Conservation (phyloP, 2,797 vertebrate genomes). For the Paramormyrops hopkinsi region DNA sequence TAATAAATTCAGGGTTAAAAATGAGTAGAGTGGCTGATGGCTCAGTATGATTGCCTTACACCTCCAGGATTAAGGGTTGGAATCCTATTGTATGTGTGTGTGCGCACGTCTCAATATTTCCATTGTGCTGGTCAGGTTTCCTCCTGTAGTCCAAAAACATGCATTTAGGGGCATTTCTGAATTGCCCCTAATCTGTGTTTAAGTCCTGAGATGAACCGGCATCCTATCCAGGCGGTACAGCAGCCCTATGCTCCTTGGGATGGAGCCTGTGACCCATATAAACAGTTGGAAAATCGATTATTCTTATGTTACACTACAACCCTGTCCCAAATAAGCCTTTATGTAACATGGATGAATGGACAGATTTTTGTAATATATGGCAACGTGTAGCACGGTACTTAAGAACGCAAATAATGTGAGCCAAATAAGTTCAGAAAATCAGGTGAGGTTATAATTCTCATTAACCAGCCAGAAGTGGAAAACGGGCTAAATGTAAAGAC, state of each 20-base stretch:
- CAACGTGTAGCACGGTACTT: neutral
- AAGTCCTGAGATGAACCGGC: neutral
- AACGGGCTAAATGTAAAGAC: neutral
- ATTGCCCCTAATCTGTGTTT: neutral
- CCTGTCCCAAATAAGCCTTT: neutral
- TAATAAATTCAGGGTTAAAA: neutral
- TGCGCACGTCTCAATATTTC: neutral
- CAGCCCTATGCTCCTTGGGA: neutral
- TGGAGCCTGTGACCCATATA: neutral
- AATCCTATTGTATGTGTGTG: neutral
- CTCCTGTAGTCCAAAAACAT: neutral
- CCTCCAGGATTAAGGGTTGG: neutral
- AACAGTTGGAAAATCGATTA: neutral
- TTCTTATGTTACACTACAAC: neutral
- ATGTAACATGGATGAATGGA: neutral
- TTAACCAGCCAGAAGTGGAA: neutral
- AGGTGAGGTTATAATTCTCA: neutral
- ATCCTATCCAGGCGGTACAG: neutral
- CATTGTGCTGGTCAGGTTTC: neutral
- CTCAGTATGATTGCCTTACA: neutral
- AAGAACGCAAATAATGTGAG: neutral
- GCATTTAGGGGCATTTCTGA: neutral
- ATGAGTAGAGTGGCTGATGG: neutral
- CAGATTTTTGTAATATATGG: neutral
- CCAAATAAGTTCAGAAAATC: neutral